phyloP scores from a whole-genome alignment of 2,888 invertebrate species.

The Cynaeus angustus region DNA sequence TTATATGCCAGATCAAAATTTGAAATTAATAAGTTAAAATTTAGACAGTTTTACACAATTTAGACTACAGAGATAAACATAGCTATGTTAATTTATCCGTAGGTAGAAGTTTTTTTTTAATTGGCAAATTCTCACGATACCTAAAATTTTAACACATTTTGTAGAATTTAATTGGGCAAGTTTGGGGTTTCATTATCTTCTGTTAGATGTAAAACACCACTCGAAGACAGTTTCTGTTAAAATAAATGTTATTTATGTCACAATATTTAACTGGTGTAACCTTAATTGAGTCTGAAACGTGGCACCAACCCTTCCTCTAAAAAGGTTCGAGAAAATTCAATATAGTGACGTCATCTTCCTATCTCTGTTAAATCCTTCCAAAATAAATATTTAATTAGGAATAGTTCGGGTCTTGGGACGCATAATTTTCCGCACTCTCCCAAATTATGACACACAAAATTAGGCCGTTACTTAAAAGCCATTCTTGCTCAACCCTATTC shows the following conservation, averaged over 20 bases:
- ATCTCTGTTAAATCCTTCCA: constrained; percentile 10
- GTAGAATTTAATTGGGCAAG: no score
- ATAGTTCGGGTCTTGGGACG: constrained; percentile 23
- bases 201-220: background rate
- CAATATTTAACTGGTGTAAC: constrained; percentile 24
- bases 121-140: no score
- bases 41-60: no score
- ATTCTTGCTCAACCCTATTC: constrained; percentile 24
- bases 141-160: no score
- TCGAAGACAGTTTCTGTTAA: background rate
- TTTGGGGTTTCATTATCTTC: no score
- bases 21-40: no score
- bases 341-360: constrained; percentile 11
- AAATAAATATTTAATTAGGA: constrained; percentile 37
- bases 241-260: constrained; percentile 10
- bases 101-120: no score
- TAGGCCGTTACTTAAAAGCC: constrained; percentile 5
- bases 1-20: no score
- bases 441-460: constrained; percentile 26
- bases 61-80: no score
- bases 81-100: no score
- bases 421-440: constrained; percentile 23
- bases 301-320: background rate
- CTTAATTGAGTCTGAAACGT: constrained; percentile 19
- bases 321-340: constrained; percentile 6